Evolutionary conservation across 2,888 invertebrate genomes (phyloP).

Genomic region (Holacanthella duospinosa): DNA sequence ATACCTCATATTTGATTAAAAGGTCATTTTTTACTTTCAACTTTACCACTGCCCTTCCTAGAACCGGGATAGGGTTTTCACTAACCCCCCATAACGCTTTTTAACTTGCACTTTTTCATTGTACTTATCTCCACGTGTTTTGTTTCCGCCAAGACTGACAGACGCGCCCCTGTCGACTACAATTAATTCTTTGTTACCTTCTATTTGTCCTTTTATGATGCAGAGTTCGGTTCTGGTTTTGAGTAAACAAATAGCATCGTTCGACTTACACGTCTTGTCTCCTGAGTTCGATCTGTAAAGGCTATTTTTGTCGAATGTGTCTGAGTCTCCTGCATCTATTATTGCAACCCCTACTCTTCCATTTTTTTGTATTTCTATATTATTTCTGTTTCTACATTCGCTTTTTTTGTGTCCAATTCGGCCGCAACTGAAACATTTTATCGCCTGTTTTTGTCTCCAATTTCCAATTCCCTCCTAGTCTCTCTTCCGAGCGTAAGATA

Average conservation of each 20-base stretch:
- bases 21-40: background rate
- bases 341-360: no score
- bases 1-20: background rate
- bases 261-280: no score
- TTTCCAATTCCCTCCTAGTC: no score
- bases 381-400: no score
- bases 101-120: background rate
- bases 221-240: background rate
- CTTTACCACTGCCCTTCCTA: background rate
- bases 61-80: background rate
- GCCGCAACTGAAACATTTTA: conserved; percentile 1
- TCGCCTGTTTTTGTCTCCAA: background rate
- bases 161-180: conserved; percentile 1
- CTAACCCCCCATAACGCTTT: background rate
- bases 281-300: no score
- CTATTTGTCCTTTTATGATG: background rate
- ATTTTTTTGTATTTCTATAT: no score
- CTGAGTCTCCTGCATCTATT: no score
- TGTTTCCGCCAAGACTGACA: background rate
- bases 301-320: no score
- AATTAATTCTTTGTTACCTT: background rate
- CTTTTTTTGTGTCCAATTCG: background rate
- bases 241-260: no score
- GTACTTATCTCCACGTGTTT: background rate
- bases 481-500: background rate